These are phyloP conservation scores for Drosophila tanythrix DNA, from an alignment of 2,888 invertebrate species.

Conservation along the genomic window DNA sequence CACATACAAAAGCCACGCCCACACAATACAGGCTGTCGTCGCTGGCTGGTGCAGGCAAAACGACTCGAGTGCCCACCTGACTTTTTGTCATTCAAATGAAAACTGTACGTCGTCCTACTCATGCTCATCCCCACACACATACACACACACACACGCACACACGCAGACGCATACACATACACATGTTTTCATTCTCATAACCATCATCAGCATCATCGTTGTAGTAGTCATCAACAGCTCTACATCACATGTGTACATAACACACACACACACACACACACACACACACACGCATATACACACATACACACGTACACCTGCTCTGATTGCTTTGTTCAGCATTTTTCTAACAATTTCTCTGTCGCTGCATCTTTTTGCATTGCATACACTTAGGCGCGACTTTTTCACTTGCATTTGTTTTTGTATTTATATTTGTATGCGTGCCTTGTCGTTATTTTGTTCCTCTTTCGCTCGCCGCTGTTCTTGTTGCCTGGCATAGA, in stretches of 20 bases:
- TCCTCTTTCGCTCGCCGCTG: constrained; percentile 21
- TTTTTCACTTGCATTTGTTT: constrained; percentile 54
- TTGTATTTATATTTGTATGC: constrained; percentile 41
- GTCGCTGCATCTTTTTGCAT: constrained; percentile 71
- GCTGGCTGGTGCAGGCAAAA: constrained; percentile 27
- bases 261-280: constrained; percentile 34
- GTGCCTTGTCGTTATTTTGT: constrained; percentile 42
- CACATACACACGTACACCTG: constrained; percentile 53
- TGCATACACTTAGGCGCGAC: constrained; percentile 79
- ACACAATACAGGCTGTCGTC: constrained; percentile 45
- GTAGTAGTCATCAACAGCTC: constrained; percentile 45
- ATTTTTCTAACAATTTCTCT: constrained; percentile 73
- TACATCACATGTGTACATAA: constrained; percentile 25
- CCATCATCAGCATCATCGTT: constrained; percentile 36
- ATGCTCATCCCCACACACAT: constrained; percentile 5
- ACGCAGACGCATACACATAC: not conserved
- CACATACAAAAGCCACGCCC: constrained; percentile 70
- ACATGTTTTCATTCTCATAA: not conserved
- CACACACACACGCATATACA: constrained; percentile 17
- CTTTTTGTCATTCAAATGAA: constrained; percentile 82
- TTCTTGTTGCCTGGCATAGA: constrained; percentile 61
- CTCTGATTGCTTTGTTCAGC: constrained; percentile 79
- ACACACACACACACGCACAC: not conserved
- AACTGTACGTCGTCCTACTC: constrained; percentile 77
- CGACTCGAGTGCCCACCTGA: constrained; percentile 81